Evolutionary conservation across 1,140 invertebrate species (phyloP).

Genomic region (Marisa cornuarietis): DNA sequence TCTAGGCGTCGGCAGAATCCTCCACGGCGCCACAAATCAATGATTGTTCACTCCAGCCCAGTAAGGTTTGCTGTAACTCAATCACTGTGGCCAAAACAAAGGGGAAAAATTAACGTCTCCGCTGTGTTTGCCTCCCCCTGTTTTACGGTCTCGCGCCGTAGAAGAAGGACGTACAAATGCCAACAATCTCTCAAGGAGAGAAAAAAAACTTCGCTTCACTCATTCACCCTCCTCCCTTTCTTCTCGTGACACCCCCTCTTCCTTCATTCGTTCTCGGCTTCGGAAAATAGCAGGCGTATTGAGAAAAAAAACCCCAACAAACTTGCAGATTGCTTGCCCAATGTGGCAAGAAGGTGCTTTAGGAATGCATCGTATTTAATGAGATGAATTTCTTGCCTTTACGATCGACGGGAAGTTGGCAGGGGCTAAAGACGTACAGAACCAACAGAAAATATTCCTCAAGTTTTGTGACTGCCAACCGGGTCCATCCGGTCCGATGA

Average conservation of each 20-base stretch:
- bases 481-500: no score
- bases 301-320: no score
- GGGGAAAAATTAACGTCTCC: constrained; percentile 22
- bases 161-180: constrained; percentile 20
- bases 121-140: constrained; percentile 19
- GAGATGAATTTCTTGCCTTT: no score
- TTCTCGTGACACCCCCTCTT: background rate
- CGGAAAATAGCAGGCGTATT: no score
- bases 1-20: no score
- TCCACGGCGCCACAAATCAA: background rate
- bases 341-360: no score
- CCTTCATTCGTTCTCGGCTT: background rate
- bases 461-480: no score
- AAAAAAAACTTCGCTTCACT: background rate
- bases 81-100: constrained; percentile 18
- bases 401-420: no score
- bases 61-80: constrained; percentile 12
- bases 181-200: background rate
- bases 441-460: no score
- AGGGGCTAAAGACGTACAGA: no score
- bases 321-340: no score
- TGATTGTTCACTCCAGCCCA: constrained; percentile 13
- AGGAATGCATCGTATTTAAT: no score
- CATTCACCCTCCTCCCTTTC: background rate
- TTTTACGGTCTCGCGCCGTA: constrained; percentile 14